These are phyloP conservation scores for Sclerurus mexicanus DNA, from an alignment of 2,113 vertebrate species.

Conservation along the genomic window DNA sequence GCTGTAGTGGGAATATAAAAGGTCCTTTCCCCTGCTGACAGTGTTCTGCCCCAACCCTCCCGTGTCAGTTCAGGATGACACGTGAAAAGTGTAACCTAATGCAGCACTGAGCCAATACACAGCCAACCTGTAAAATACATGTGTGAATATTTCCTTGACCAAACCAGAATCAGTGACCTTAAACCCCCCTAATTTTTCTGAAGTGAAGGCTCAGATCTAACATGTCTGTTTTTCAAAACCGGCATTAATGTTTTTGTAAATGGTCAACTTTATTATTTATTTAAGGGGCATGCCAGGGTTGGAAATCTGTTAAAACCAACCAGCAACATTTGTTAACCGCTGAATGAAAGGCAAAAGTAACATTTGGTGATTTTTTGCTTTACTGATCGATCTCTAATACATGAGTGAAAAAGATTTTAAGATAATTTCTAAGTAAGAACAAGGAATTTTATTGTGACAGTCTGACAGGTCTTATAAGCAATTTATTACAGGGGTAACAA, in stretches of 20 bases:
- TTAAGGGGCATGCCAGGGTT: background rate
- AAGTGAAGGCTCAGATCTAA: background rate
- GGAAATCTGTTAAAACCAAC: background rate
- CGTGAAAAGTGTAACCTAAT: background rate
- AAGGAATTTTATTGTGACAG: background rate
- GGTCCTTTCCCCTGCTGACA: background rate
- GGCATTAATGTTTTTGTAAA: slow-evolving; percentile 4
- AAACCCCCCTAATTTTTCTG: background rate
- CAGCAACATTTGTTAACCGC: background rate
- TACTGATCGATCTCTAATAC: background rate
- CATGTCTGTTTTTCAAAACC: background rate
- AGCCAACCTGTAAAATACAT: background rate
- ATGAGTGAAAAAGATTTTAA: background rate
- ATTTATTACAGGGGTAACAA: background rate
- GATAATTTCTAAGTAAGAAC: background rate
- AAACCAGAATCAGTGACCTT: background rate
- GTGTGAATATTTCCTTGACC: background rate
- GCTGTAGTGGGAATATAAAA: background rate
- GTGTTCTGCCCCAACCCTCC: background rate
- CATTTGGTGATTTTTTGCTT: background rate
- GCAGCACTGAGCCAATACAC: background rate
- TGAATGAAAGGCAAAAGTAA: background rate
- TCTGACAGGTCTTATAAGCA: background rate
- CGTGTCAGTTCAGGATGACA: background rate
- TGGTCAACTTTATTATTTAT: background rate